Evolutionary conservation across 2,888 invertebrate species (phyloP), one percentile per base, ranked within the genome.

Genomic region (Macrophya annulata): DNA sequence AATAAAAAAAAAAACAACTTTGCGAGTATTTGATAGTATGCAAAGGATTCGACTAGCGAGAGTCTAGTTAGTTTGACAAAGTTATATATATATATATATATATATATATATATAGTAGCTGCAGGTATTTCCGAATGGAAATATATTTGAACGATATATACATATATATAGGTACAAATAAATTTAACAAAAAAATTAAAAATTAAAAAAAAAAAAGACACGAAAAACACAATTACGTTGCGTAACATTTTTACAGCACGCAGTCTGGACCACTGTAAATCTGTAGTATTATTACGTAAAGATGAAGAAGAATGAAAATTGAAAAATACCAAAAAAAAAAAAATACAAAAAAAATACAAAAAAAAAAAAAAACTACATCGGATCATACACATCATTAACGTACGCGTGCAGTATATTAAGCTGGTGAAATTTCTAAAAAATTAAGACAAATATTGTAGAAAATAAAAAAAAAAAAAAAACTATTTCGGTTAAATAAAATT

Each of bases 221-320:
- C n/a, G n/a, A n/a, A n/a, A n/a, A n/a, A n/a, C n/a, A n/a, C n/a
- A n/a, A 59, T 81, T 59, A 81, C 17, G 62, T 81, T 81, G 81
- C 81, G 81, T 81, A 81, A 81, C 25, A 62, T 81, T 81, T 81
- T 43, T 62, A 81, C 81, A 62, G 40, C 62, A 62, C 62, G 81
- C 81, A 81, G 81, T 62, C 62, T 40, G 81, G 81, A 81, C 81
- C 81, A 81, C 81, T 81, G 81, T 81, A 81, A 40, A 81, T 81
- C 81, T 59, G 81, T 81, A 81, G 81, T 31, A 74, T 74, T 21
- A 77, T 68, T 62, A 62, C 59, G 62, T 59, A 37, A 62, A 43
- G 72, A 72, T 9, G 21, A 72, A 17, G 40, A 31, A 15, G 15
- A 65, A 72, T 1, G n/a, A 31, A 4, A 68, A 68, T 12, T 31